Conservation (phyloP, 2,797 vertebrate species). For the Nyctibius grandis region DNA sequence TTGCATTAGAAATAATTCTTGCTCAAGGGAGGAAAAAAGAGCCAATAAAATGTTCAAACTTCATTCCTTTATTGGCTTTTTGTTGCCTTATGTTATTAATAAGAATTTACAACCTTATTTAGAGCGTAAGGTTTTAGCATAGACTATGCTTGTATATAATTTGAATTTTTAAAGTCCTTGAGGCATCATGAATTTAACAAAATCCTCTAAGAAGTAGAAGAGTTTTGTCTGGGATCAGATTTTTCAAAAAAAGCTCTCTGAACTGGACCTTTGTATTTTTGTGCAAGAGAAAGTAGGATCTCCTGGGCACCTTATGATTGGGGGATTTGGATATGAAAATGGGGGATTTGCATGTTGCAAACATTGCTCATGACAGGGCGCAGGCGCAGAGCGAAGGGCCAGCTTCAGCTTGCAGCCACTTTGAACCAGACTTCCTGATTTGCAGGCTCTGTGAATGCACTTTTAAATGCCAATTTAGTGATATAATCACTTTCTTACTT, state of each 20-base stretch:
- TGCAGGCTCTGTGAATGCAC: not conserved
- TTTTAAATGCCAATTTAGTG: not conserved
- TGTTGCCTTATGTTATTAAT: conserved; percentile 44
- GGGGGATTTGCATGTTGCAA: not conserved
- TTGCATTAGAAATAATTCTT: conserved; percentile 53
- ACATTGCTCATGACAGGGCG: not conserved
- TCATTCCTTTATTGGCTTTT: conserved; percentile 41
- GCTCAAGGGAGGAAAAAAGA: conserved; percentile 31
- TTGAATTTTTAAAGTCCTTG: not conserved
- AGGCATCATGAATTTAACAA: not conserved
- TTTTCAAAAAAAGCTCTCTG: not conserved
- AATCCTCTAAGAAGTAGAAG: not conserved
- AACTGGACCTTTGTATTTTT: not conserved
- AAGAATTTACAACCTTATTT: conserved; percentile 48
- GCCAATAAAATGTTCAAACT: conserved; percentile 54
- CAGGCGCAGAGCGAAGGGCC: conserved; percentile 5
- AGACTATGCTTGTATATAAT: not conserved
- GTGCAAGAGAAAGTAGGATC: not conserved
- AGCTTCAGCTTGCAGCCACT: not conserved
- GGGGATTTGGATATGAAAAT: not conserved
- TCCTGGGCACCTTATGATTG: not conserved
- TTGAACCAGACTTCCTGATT: conserved; percentile 9
- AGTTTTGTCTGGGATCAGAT: not conserved
- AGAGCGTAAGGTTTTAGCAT: not conserved
- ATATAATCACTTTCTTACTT: not conserved